These are phyloP conservation scores for Sinosuthora webbiana DNA, from an alignment of 2,113 vertebrate species.

Conservation along the genomic window DNA sequence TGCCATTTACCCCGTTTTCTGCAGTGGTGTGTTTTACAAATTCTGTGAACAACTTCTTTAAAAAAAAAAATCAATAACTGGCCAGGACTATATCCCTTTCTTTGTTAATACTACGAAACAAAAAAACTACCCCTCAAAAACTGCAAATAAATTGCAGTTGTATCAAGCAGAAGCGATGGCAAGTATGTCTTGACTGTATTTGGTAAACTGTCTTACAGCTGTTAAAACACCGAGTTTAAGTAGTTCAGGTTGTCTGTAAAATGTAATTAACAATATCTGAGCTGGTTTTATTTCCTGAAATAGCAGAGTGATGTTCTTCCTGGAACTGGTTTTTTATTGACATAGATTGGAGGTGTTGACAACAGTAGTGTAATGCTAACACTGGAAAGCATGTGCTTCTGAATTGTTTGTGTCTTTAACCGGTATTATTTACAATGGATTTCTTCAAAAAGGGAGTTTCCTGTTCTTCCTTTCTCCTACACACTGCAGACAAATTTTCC, in stretches of 20 bases:
- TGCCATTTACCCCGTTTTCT: neutral
- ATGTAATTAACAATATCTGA: neutral
- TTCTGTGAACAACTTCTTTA: neutral
- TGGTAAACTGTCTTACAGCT: neutral
- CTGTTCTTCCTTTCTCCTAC: neutral
- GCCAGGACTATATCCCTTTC: rapidly evolving
- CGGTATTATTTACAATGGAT: rapidly evolving
- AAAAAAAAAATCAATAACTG: rapidly evolving
- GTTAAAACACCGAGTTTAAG: neutral
- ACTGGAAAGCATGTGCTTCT: neutral
- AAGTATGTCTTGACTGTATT: neutral
- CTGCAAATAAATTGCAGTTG: neutral
- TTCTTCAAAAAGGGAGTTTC: neutral
- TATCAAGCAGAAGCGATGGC: neutral
- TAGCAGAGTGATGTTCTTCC: neutral
- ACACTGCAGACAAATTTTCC: neutral
- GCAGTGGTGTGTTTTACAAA: neutral
- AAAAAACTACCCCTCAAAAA: rapidly evolving
- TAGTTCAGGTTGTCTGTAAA: neutral
- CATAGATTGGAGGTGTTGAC: neutral
- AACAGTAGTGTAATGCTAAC: rapidly evolving
- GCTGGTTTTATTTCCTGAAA: neutral
- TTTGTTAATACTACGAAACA: neutral
- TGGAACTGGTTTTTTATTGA: neutral
- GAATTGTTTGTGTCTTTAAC: neutral